A percentile compares a stretch with the other conserved stretches of the same genome.
phyloP scores from a whole-genome alignment of 1,140 invertebrate species.

The Rhyacophila brunnea region DNA sequence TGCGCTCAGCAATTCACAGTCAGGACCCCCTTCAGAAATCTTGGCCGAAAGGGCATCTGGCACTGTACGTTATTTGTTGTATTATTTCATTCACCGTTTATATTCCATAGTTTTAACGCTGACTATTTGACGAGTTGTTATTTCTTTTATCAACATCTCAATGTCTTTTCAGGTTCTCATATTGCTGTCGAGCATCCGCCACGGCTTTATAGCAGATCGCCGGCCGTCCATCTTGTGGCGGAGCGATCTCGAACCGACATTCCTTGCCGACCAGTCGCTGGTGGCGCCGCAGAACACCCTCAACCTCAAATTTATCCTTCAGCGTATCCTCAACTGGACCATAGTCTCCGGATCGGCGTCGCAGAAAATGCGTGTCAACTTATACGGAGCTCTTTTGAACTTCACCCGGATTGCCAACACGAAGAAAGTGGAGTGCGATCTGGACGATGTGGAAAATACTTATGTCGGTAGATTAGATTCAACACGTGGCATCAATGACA shows the following conservation, averaged over 20 bases:
- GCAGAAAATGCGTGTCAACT: conserved; percentile 80
- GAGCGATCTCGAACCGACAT: conserved; percentile 3
- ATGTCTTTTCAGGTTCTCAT: conserved; percentile 24
- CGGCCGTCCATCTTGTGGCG: conserved; percentile 21
- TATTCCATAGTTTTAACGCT: too few relatives aligned
- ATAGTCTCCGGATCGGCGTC: conserved; percentile 67
- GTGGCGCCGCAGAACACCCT: conserved; percentile 50
- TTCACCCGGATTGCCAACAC: conserved; percentile 63
- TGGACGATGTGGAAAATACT: conserved; percentile 38
- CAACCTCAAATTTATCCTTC: conserved; percentile 68
- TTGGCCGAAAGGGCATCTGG: conserved; percentile 27
- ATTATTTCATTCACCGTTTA: too few relatives aligned
- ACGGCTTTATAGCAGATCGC: conserved; percentile 25
- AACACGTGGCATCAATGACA: conserved; percentile 44
- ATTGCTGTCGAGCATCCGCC: conserved; percentile 25
- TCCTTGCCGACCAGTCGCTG: conserved; percentile 12
- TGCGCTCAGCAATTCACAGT: not conserved
- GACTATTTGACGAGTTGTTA: too few relatives aligned
- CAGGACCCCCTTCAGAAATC: conserved; percentile 11
- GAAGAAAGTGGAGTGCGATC: conserved; percentile 38
- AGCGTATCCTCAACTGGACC: conserved; percentile 70
- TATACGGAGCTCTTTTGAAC: conserved; percentile 73
- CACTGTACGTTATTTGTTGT: conserved; percentile 20
- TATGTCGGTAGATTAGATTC: conserved; percentile 63
- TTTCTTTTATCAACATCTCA: too few relatives aligned